These are phyloP conservation scores for Dicaeum eximium DNA, from an alignment of 2,113 vertebrate species.

Conservation along the genomic window DNA sequence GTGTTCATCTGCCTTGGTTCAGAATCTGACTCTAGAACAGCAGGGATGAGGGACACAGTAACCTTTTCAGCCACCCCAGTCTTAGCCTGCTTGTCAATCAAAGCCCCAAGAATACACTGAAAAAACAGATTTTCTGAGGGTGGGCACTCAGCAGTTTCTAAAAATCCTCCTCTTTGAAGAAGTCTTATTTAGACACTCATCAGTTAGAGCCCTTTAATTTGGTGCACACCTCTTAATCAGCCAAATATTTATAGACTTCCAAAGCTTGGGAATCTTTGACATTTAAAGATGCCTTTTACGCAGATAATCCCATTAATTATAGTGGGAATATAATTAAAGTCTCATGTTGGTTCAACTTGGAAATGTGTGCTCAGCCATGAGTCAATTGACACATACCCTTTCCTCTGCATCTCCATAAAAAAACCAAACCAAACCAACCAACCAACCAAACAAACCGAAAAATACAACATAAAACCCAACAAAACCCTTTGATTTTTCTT, in stretches of 20 bases:
- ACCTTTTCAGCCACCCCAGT: background rate
- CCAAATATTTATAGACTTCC: background rate
- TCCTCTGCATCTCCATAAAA: fast-evolving
- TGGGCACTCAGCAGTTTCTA: background rate
- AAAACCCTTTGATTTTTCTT: background rate
- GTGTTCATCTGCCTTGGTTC: background rate
- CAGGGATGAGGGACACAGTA: background rate
- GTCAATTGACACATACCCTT: fast-evolving
- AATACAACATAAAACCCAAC: fast-evolving
- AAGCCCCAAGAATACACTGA: conserved; percentile 13
- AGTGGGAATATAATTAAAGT: background rate
- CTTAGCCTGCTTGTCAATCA: conserved; percentile 53
- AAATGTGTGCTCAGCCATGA: background rate
- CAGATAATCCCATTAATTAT: background rate
- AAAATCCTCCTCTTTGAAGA: background rate
- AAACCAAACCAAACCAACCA: background rate
- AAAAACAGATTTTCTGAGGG: conserved; percentile 57
- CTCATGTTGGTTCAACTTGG: background rate
- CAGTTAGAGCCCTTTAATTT: background rate
- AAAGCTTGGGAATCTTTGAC: background rate
- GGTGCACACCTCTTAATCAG: background rate
- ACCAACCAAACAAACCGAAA: background rate
- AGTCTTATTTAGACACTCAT: background rate
- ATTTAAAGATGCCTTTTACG: background rate
- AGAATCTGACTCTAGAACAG: background rate